These are phyloP conservation scores for Numenius arquata DNA, from an alignment of 2,113 vertebrate species.

Conservation along the genomic window DNA sequence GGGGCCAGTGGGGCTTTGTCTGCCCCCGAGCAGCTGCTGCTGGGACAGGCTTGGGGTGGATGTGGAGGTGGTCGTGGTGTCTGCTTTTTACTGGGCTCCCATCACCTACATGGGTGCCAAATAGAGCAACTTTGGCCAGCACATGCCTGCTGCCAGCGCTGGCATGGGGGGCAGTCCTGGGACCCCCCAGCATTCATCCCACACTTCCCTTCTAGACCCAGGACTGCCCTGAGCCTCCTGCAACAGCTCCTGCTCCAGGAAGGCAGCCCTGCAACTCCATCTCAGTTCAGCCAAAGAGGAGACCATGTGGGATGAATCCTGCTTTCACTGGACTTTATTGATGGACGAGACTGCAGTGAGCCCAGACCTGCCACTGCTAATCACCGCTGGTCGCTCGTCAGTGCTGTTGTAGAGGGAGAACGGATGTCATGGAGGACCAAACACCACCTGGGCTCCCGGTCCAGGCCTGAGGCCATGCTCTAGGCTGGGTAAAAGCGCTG, in stretches of 20 bases:
- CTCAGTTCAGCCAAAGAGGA: background rate
- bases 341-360: fast-evolving
- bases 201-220: fast-evolving
- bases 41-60: background rate
- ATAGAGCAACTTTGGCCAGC: background rate
- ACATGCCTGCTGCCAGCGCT: background rate
- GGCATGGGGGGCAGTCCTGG: fast-evolving
- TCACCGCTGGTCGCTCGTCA: fast-evolving
- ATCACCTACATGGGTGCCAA: fast-evolving
- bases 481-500: conserved; percentile 74
- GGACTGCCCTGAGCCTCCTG: background rate
- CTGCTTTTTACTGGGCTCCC: background rate
- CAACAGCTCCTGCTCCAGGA: background rate
- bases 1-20: background rate
- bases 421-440: fast-evolving
- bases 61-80: background rate
- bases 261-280: background rate
- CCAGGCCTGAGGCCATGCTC: fast-evolving
- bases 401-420: fast-evolving
- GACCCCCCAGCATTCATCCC: background rate
- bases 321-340: background rate
- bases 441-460: fast-evolving
- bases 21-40: background rate
- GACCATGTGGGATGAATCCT: background rate
- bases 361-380: background rate